phyloP scores from a whole-genome alignment of 2,888 invertebrate species.

The Drosophila paucipuncta region DNA sequence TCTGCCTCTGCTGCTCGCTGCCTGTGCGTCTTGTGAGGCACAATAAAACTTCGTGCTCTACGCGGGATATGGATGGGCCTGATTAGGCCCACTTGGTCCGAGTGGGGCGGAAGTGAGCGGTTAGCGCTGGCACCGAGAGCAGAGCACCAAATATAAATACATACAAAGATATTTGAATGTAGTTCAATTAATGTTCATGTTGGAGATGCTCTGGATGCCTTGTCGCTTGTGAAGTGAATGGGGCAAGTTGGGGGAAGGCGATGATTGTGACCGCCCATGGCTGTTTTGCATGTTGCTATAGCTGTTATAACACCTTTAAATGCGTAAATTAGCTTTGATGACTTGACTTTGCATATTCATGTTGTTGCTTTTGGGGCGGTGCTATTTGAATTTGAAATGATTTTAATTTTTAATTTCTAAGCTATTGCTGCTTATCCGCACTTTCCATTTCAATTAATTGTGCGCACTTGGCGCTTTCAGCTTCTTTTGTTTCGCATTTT shows the following conservation, averaged over 20 bases:
- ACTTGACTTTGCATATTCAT: constrained; percentile 33
- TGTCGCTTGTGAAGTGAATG: constrained; percentile 5
- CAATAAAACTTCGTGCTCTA: constrained; percentile 16
- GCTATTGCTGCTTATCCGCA: constrained; percentile 39
- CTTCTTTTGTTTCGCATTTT: constrained; percentile 33
- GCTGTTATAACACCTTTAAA: constrained; percentile 70
- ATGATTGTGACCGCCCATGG: constrained; percentile 31
- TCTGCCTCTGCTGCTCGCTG: neutral
- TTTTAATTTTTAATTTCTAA: constrained; percentile 65
- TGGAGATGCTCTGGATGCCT: constrained; percentile 44
- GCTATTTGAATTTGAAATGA: constrained; percentile 69
- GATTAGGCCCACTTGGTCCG: constrained; percentile 55
- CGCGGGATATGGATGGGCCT: constrained; percentile 44
- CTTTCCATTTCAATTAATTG: constrained; percentile 78
- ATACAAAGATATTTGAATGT: constrained; percentile 35
- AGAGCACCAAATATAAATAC: constrained; percentile 7
- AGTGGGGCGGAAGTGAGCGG: constrained; percentile 69
- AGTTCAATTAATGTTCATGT: constrained; percentile 62
- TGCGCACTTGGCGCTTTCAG: constrained; percentile 56
- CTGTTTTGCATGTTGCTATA: constrained; percentile 30
- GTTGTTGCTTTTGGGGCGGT: constrained; percentile 22
- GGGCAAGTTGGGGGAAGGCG: neutral
- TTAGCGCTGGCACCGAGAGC: constrained; percentile 45
- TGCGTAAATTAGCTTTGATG: constrained; percentile 74
- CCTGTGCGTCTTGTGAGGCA: constrained; percentile 46